phyloP scores from a whole-genome alignment of 1,140 invertebrate species.

The Halyomorpha halys region DNA sequence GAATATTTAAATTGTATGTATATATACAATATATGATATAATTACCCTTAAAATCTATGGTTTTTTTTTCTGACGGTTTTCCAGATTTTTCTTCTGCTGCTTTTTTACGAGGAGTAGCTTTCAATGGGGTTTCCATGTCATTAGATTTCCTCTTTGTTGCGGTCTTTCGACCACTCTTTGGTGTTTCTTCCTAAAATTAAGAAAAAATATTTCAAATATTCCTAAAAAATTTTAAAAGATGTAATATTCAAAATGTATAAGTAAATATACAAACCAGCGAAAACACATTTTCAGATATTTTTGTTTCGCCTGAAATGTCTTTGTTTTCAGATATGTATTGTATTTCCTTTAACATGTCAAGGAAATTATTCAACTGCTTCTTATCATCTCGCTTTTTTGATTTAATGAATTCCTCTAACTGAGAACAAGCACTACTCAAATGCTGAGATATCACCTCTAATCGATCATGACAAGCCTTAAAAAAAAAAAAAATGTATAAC shows the following conservation, averaged over 20 bases:
- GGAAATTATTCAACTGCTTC: constrained; percentile 11
- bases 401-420: constrained; percentile 21
- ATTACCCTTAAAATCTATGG: constrained; percentile 10
- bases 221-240: background rate
- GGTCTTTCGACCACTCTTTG: background rate
- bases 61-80: constrained; percentile 8
- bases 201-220: constrained; percentile 4
- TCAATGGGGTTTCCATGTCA: constrained; percentile 12
- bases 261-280: background rate
- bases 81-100: constrained; percentile 9
- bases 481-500: background rate
- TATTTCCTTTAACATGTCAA: constrained; percentile 17
- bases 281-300: constrained; percentile 8
- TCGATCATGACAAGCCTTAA: constrained; percentile 5
- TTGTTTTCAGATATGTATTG: constrained; percentile 16
- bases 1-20: no score
- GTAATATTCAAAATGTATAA: background rate
- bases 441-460: constrained; percentile 4
- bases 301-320: background rate
- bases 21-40: no score
- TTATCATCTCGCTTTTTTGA: constrained; percentile 17
- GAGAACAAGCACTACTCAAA: constrained; percentile 18
- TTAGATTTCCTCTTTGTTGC: constrained; percentile 2
- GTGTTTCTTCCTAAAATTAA: constrained; percentile 5
- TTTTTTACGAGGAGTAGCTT: constrained; percentile 15